phyloP scores from a whole-genome alignment of 2,888 invertebrate species.

The Thereva nobilitata region DNA sequence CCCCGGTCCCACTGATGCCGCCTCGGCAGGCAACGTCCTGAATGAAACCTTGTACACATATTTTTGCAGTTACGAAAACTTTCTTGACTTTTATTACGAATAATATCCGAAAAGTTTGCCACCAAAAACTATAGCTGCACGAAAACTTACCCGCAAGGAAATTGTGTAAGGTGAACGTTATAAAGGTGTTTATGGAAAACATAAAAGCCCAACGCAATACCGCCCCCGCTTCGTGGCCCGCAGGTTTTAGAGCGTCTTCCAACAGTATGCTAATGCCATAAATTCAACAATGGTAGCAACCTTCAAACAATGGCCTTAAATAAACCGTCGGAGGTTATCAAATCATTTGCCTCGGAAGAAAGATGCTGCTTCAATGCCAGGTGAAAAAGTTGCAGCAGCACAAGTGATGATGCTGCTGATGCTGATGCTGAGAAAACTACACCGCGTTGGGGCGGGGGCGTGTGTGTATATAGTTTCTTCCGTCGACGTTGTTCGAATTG shows the following conservation, averaged over 20 bases:
- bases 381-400: too few species aligned
- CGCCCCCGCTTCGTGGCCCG: not conserved
- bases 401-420: too few species aligned
- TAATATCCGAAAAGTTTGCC: conserved; percentile 32
- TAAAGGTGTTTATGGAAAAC: conserved; percentile 17
- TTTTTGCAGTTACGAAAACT: conserved; percentile 27
- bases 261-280: conserved; percentile 24
- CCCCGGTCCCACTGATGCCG: too few species aligned
- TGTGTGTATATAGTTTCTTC: too few species aligned
- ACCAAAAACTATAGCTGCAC: conserved; percentile 22
- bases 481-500: conserved; percentile 18
- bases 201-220: not conserved
- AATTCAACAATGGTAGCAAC: conserved; percentile 10
- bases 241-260: not conserved
- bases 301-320: conserved; percentile 37
- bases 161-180: conserved; percentile 15
- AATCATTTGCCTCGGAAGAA: conserved; percentile 28
- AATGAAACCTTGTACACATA: conserved; percentile 17
- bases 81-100: conserved; percentile 31
- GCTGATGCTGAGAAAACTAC: too few species aligned
- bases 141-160: conserved; percentile 14
- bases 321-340: conserved; percentile 37
- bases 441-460: too few species aligned
- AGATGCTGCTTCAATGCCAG: not conserved
- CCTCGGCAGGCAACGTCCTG: not conserved